These are phyloP conservation scores for Tenualosa ilisha DNA, from an alignment of 2,797 vertebrate species.

Conservation along the genomic window DNA sequence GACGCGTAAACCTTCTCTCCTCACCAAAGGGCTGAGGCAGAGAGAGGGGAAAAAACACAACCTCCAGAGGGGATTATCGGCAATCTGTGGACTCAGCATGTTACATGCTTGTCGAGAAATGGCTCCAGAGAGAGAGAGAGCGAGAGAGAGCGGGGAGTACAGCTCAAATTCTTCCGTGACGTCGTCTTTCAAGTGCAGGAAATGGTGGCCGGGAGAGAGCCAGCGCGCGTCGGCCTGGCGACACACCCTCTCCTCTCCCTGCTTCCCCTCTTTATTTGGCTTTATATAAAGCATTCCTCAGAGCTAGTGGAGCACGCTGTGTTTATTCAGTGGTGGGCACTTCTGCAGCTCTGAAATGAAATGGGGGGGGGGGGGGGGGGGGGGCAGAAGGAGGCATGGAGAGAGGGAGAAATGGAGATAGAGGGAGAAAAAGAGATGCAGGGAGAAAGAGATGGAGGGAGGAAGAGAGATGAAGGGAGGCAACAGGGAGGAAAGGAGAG, in stretches of 20 bases:
- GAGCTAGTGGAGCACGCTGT: slow-evolving; percentile 76
- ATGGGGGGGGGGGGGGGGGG: not conserved
- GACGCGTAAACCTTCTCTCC: slow-evolving; percentile 9
- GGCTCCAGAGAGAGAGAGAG: not conserved
- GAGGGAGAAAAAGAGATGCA: slow-evolving; percentile 43
- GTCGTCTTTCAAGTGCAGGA: slow-evolving; percentile 64
- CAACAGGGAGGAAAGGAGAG: slow-evolving; percentile 42
- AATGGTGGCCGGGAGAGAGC: slow-evolving; percentile 73
- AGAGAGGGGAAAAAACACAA: slow-evolving; percentile 37
- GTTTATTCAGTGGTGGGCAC: slow-evolving; percentile 78
- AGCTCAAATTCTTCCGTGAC: slow-evolving; percentile 69
- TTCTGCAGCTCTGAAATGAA: slow-evolving; percentile 55
- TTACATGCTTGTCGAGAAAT: slow-evolving; percentile 62
- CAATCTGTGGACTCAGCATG: slow-evolving; percentile 69
- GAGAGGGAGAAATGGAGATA: slow-evolving; percentile 56
- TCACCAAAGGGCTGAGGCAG: slow-evolving; percentile 43
- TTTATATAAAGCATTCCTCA: slow-evolving; percentile 82
- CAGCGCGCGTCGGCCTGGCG: slow-evolving; percentile 63
- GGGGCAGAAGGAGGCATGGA: slow-evolving; percentile 60
- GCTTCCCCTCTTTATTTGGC: slow-evolving; percentile 74
- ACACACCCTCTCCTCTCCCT: slow-evolving; percentile 73
- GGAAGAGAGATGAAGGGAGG: slow-evolving; percentile 30
- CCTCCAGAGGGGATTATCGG: slow-evolving; percentile 53
- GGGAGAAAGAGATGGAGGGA: slow-evolving; percentile 42
- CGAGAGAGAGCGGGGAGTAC: not conserved